Evolutionary conservation across 2,113 vertebrate species (phyloP).

Genomic region (Saccopteryx leptura): DNA sequence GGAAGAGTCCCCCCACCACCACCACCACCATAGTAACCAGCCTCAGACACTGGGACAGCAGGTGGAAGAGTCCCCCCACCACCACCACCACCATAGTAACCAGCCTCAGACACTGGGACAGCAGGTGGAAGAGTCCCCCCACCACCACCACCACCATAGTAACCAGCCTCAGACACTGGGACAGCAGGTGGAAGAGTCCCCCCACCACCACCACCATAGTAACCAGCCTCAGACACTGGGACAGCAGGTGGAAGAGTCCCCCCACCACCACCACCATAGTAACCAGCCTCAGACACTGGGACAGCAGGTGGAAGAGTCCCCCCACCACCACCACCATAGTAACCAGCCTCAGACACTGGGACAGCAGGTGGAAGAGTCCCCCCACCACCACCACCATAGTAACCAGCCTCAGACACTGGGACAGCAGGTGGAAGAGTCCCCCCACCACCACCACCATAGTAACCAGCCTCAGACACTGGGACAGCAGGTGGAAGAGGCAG

Average conservation of each 20-base stretch:
- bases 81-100: fast-evolving
- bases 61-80: no score
- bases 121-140: no score
- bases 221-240: background rate
- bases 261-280: fast-evolving
- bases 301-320: no score
- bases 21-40: background rate
- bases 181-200: no score
- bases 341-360: background rate
- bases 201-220: fast-evolving
- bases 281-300: background rate
- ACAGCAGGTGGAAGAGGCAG: background rate
- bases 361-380: no score
- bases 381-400: fast-evolving
- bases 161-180: background rate
- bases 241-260: no score
- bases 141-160: fast-evolving
- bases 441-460: fast-evolving
- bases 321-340: fast-evolving
- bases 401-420: background rate
- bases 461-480: background rate
- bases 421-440: no score
- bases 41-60: no score
- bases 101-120: background rate
- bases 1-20: no score